These are phyloP conservation scores for Xiphophorus hellerii DNA, from an alignment of 2,113 vertebrate genomes.

Conservation along the genomic window DNA sequence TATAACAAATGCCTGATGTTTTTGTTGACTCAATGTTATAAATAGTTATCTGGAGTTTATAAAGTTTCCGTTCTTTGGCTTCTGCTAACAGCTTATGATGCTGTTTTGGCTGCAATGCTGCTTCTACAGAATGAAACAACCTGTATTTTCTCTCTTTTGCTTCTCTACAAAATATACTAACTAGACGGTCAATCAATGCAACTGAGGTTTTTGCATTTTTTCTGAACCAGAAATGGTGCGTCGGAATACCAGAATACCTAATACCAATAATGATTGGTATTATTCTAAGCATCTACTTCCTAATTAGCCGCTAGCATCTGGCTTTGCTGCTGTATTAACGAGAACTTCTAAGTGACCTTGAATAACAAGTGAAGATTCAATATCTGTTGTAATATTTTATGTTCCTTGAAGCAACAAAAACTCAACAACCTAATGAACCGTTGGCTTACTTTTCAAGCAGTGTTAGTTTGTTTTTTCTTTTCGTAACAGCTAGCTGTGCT, in stretches of 20 bases:
- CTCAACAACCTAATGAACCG: not conserved
- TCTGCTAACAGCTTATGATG: not conserved
- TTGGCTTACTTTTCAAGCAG: not conserved
- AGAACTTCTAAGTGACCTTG: not conserved
- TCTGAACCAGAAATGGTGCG: not conserved
- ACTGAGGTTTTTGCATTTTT: not conserved
- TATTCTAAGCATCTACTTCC: not conserved
- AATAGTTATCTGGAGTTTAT: constrained; percentile 11
- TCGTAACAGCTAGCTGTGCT: too few relatives aligned
- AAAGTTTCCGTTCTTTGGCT: not conserved
- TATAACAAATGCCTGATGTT: constrained; percentile 19
- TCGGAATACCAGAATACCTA: too few relatives aligned
- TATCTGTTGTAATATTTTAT: not conserved
- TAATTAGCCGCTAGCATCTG: not conserved
- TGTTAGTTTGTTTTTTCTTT: not conserved
- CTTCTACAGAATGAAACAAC: too few relatives aligned
- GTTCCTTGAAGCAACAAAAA: not conserved
- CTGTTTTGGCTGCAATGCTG: too few relatives aligned
- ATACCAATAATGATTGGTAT: not conserved
- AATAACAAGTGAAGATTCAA: not conserved
- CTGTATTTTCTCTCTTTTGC: too few relatives aligned
- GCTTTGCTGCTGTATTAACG: not conserved
- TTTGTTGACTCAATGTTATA: constrained; percentile 20
- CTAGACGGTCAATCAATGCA: not conserved
- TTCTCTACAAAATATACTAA: too few relatives aligned